phyloP scores from a whole-genome alignment of 1,140 invertebrate genomes.

The Lepeophtheirus salmonis region DNA sequence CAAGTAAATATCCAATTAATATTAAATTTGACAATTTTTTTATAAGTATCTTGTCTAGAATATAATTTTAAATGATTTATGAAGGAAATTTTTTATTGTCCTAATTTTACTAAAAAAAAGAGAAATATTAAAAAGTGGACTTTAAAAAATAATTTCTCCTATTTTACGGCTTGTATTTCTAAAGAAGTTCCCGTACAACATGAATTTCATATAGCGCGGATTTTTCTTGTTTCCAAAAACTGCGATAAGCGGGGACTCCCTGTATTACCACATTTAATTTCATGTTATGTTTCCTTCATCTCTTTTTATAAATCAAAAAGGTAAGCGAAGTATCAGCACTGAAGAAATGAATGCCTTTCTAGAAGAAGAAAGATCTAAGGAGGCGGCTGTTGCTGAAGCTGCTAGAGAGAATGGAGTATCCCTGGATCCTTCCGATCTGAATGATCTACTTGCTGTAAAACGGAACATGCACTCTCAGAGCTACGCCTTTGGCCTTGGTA shows the following conservation, averaged over 20 bases:
- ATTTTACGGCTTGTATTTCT: no score
- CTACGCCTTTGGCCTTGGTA: constrained; percentile 18
- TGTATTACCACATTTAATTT: not conserved
- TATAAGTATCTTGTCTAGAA: not conserved
- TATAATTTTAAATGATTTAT: no score
- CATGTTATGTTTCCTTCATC: not conserved
- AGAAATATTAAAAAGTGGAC: no score
- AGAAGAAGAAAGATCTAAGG: not conserved
- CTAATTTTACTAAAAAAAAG: no score
- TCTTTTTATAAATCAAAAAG: not conserved
- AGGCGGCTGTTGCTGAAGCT: not conserved
- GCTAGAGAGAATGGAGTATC: constrained; percentile 15
- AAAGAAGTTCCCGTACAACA: no score
- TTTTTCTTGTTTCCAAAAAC: no score
- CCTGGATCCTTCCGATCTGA: constrained; percentile 13
- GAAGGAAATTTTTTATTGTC: no score
- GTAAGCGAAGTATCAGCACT: not conserved
- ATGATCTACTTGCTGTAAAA: constrained; percentile 14
- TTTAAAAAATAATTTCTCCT: no score
- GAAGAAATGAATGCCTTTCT: constrained; percentile 4
- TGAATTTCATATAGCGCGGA: no score
- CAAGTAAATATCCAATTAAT: no score
- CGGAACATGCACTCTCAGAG: constrained; percentile 15
- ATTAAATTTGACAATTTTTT: not conserved
- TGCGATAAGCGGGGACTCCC: no score